Percentiles rank a stretch among this genome's conserved stretches.
Conservation (phyloP, 2,888 invertebrate species). For the Hyalella azteca region DNA sequence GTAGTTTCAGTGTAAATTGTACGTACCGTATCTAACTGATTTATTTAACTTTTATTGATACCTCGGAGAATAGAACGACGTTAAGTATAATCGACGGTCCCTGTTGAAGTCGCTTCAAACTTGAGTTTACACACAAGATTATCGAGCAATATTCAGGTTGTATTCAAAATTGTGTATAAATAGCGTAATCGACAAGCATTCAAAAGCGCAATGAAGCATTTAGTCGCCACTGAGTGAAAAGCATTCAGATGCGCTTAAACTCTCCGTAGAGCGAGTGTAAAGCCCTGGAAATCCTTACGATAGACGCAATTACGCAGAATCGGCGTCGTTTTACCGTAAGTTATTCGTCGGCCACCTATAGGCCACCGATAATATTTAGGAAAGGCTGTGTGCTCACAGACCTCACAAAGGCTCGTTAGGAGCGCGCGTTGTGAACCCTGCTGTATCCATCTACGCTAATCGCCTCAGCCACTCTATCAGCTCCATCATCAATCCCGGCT, state of each 20-base stretch:
- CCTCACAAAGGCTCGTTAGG: slow-evolving; percentile 16
- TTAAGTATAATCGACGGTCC: too few relatives aligned
- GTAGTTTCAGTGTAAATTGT: too few relatives aligned
- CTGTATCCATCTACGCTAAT: neutral
- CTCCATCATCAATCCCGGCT: neutral
- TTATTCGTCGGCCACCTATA: neutral
- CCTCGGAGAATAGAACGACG: too few relatives aligned
- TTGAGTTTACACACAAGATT: too few relatives aligned
- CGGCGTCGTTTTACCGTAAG: neutral
- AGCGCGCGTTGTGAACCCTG: neutral
- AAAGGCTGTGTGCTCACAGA: neutral
- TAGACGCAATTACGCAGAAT: neutral
- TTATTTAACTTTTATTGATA: too few relatives aligned
- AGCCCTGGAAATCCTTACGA: too few relatives aligned
- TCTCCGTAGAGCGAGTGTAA: neutral
- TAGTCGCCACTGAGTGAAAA: neutral
- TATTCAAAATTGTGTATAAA: too few relatives aligned
- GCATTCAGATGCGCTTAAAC: neutral
- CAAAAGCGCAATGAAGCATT: too few relatives aligned
- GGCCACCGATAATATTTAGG: neutral
- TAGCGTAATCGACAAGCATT: too few relatives aligned
- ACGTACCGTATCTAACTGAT: too few relatives aligned
- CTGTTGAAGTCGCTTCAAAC: too few relatives aligned
- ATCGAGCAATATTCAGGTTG: too few relatives aligned
- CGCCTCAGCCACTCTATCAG: neutral